A percentile compares a stretch with the other conserved stretches of the same genome.
phyloP scores from a whole-genome alignment of 2,113 vertebrate genomes.

The Saguinus midas region DNA sequence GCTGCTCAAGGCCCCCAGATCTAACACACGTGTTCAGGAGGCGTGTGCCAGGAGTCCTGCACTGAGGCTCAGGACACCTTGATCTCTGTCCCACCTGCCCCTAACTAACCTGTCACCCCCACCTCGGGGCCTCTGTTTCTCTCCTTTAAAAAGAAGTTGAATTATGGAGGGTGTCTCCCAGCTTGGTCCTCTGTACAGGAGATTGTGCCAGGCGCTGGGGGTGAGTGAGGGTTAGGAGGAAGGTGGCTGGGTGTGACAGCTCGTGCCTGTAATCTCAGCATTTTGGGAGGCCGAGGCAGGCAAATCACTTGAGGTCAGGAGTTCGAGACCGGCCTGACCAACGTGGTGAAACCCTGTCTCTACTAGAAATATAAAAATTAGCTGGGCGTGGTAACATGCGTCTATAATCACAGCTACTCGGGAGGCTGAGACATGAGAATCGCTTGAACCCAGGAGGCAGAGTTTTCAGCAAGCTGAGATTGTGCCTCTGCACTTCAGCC shows the following conservation, averaged over 20 bases:
- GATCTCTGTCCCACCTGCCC: not conserved
- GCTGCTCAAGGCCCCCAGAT: not conserved
- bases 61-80: not conserved
- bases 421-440: too few relatives aligned
- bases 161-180: not conserved
- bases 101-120: not conserved
- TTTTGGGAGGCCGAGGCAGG: too few relatives aligned
- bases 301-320: too few relatives aligned
- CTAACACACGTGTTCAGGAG: not conserved
- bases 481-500: too few relatives aligned
- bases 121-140: not conserved
- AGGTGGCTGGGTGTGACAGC: too few relatives aligned
- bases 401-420: too few relatives aligned
- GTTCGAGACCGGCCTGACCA: too few relatives aligned
- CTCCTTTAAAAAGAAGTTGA: not conserved
- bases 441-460: too few relatives aligned
- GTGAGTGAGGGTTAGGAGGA: not conserved
- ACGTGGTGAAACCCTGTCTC: too few relatives aligned
- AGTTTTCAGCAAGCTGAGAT: too few relatives aligned
- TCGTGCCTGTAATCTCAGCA: too few relatives aligned
- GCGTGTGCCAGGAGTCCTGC: not conserved
- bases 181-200: not conserved
- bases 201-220: not conserved
- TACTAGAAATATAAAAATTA: too few relatives aligned
- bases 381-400: rapidly evolving